Conservation (phyloP, 1,140 invertebrate species). For the Thereuonema tuberculata region DNA sequence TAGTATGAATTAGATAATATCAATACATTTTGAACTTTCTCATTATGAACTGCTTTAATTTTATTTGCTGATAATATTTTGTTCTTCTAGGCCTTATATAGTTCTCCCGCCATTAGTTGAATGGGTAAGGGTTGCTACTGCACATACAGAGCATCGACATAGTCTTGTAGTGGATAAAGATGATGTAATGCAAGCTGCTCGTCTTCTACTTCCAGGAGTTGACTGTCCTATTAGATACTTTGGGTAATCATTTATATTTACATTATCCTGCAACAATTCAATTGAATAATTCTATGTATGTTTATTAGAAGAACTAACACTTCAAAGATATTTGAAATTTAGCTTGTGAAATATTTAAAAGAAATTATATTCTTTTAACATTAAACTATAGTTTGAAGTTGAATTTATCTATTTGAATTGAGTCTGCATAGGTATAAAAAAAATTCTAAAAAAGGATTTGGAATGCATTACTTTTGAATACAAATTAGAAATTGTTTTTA, state of each 20-base stretch:
- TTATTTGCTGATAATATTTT: background rate
- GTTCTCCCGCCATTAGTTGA: conserved; percentile 73
- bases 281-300: background rate
- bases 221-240: conserved; percentile 68
- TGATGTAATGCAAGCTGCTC: conserved; percentile 72
- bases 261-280: background rate
- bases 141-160: conserved; percentile 67
- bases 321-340: no score
- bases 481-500: no score
- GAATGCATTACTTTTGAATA: no score
- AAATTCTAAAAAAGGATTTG: no score
- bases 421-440: no score
- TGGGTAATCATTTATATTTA: conserved; percentile 24
- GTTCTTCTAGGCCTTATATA: conserved; percentile 46
- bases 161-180: conserved; percentile 64
- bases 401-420: no score
- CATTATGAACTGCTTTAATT: background rate
- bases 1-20: no score
- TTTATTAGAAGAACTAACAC: no score
- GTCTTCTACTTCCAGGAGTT: conserved; percentile 67
- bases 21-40: no score
- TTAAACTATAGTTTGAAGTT: no score
- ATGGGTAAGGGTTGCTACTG: conserved; percentile 66
- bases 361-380: no score
- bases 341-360: no score